Evolutionary conservation across 1,140 invertebrate species (phyloP).

Genomic region (Pentalonia nigronervosa): DNA sequence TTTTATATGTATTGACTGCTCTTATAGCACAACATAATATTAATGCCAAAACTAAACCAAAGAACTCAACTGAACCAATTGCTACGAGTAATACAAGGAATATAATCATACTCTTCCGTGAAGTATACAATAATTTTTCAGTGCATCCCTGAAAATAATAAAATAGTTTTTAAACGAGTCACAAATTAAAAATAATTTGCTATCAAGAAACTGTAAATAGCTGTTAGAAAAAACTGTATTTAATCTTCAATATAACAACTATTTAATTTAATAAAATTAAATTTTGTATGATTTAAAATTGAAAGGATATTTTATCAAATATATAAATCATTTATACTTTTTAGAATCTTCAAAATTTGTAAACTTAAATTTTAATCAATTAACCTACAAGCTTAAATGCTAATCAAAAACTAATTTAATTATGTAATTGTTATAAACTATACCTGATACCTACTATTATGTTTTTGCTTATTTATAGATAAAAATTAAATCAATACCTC

Average conservation of each 20-base stretch:
- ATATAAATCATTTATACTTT: too few relatives aligned
- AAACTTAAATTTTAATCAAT: background rate
- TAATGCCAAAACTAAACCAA: constrained; percentile 80
- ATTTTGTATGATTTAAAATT: background rate
- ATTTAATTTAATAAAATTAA: background rate
- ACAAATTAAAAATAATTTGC: background rate
- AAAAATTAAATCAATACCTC: constrained; percentile 65
- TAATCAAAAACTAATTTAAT: background rate
- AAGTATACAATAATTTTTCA: constrained; percentile 71
- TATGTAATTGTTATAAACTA: background rate
- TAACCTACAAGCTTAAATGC: background rate
- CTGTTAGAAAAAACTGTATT: background rate
- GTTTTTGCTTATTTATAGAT: background rate
- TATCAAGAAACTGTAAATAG: background rate
- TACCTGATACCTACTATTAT: background rate
- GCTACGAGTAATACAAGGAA: constrained; percentile 73
- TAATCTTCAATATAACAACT: background rate
- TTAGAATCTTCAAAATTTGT: background rate
- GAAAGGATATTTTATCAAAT: background rate
- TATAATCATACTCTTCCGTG: constrained; percentile 70
- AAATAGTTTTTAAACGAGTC: background rate
- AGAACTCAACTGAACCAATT: constrained; percentile 73
- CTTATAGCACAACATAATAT: constrained; percentile 78
- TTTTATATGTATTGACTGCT: constrained; percentile 59
- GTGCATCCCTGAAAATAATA: constrained; percentile 73